Evolutionary conservation across 2,888 invertebrate species (phyloP).

Genomic region (Campoplex capitator): DNA sequence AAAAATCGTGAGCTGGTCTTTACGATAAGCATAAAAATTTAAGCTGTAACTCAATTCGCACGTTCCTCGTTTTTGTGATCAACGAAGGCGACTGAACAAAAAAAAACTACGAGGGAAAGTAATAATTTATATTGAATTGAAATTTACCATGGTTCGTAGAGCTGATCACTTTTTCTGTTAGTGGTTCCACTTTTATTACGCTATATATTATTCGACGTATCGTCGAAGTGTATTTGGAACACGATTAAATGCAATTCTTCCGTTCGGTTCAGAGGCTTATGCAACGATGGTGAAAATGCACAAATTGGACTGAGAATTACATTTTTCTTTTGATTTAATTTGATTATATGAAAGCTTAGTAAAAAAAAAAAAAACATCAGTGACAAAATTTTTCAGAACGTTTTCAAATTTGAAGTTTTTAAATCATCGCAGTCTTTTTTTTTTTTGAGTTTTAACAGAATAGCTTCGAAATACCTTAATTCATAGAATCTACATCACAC

Average conservation of each 20-base stretch:
- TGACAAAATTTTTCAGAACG: neutral
- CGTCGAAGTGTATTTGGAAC: neutral
- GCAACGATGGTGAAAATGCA: conserved; percentile 17
- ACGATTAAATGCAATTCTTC: conserved; percentile 4
- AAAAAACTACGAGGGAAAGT: conserved; percentile 32
- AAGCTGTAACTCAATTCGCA: conserved; percentile 52
- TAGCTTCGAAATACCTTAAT: neutral
- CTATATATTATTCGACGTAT: conserved; percentile 18
- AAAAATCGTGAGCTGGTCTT: conserved; percentile 15
- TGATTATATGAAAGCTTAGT: too few species aligned
- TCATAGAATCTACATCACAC: neutral
- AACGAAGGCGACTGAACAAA: neutral
- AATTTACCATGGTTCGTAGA: conserved; percentile 20
- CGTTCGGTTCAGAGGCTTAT: neutral
- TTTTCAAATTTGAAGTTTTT: neutral
- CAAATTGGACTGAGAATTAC: neutral
- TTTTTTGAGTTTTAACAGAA: too few species aligned
- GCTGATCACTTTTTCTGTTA: conserved; percentile 25
- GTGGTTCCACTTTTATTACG: conserved; percentile 18
- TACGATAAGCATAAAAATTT: conserved; percentile 26
- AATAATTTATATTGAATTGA: conserved; percentile 49
- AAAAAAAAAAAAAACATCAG: neutral
- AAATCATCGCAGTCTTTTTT: neutral
- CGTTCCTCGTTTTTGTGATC: conserved; percentile 43
- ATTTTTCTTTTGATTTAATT: neutral